Percentiles rank a stretch among this genome's conserved stretches.
Conservation (phyloP, 2,113 vertebrate genomes). For the Burhinus oedicnemus region DNA sequence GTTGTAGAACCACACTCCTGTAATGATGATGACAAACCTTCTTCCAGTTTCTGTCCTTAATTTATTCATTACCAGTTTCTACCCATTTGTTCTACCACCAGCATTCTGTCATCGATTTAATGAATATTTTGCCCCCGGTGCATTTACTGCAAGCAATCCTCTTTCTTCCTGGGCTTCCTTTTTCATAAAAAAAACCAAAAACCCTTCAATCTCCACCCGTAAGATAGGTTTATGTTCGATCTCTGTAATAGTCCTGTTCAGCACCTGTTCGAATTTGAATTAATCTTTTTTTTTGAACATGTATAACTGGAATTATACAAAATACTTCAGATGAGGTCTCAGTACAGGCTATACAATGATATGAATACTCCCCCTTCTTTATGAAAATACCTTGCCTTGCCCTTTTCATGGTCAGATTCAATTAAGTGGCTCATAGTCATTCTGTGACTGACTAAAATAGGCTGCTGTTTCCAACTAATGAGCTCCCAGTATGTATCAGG, state of each 20-base stretch:
- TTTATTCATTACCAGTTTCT: background rate
- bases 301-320: background rate
- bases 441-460: constrained; percentile 9
- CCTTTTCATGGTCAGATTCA: constrained; percentile 33
- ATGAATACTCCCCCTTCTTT: background rate
- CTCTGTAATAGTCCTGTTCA: background rate
- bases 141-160: background rate
- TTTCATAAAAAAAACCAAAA: background rate
- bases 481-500: background rate
- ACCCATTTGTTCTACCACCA: background rate
- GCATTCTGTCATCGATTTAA: background rate
- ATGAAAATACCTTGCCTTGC: constrained; percentile 1
- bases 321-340: background rate
- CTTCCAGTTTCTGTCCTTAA: background rate
- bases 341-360: background rate
- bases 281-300: background rate
- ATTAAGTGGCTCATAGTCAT: constrained; percentile 12
- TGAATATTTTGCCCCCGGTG: background rate
- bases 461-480: constrained; percentile 34
- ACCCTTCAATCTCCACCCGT: background rate
- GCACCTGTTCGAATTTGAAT: background rate
- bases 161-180: background rate
- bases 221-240: background rate
- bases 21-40: background rate
- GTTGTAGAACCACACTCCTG: background rate